A percentile compares a stretch with the other conserved stretches of the same genome.
phyloP scores from a whole-genome alignment of 2,797 vertebrate species.

The Toxotes lorentzi region DNA sequence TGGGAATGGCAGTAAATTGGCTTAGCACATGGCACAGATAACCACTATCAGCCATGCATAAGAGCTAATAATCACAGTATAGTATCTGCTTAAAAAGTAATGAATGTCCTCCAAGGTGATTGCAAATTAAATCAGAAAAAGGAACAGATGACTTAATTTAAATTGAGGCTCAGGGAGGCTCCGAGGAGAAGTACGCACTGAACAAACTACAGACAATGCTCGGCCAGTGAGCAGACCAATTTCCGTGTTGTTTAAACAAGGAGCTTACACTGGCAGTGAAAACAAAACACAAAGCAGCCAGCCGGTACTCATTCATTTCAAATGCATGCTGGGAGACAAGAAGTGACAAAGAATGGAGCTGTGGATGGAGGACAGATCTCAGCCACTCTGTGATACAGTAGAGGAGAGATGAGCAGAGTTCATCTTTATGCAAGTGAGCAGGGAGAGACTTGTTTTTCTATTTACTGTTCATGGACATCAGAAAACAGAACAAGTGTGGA shows the following conservation, averaged over 20 bases:
- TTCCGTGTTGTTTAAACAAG: conserved; percentile 71
- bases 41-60: conserved; percentile 34
- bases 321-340: conserved; percentile 47
- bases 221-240: conserved; percentile 51
- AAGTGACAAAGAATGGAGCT: conserved; percentile 43
- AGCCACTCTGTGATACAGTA: conserved; percentile 22
- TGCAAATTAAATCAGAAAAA: conserved; percentile 62
- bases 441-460: background rate
- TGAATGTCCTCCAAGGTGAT: conserved; percentile 59
- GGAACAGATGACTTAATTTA: conserved; percentile 64
- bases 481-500: background rate
- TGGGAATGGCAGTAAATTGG: conserved; percentile 31
- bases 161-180: conserved; percentile 58
- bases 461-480: background rate
- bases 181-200: conserved; percentile 53
- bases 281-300: conserved; percentile 70
- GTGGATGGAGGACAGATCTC: conserved; percentile 44
- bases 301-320: conserved; percentile 59
- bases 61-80: conserved; percentile 52
- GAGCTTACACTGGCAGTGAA: conserved; percentile 64
- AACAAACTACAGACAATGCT: conserved; percentile 65
- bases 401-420: conserved; percentile 22
- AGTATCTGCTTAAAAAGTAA: conserved; percentile 39
- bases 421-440: conserved; percentile 17
- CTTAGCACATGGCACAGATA: conserved; percentile 41